Evolutionary conservation across 1,140 invertebrate genomes (phyloP).

Genomic region (Drosophila pandora): DNA sequence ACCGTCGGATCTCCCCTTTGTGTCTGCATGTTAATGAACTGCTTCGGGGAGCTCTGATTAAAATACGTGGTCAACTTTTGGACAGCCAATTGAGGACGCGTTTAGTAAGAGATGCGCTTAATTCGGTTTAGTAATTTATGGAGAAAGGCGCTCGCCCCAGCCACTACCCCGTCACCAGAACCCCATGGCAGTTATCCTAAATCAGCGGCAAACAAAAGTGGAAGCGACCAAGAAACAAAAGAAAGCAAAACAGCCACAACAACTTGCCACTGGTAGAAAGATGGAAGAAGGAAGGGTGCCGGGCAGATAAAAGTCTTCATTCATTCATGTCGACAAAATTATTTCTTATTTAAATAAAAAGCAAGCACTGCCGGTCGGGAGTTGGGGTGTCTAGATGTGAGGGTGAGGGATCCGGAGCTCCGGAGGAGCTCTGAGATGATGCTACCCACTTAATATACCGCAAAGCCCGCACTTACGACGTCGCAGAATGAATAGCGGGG

Average conservation of each 20-base stretch:
- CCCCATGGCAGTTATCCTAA: conserved; percentile 38
- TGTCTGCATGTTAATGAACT: conserved; percentile 75
- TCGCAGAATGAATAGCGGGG: conserved; percentile 75
- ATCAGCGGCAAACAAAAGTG: conserved; percentile 50
- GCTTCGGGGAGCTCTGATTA: conserved; percentile 55
- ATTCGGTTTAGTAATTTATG: conserved; percentile 81
- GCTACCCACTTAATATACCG: conserved; percentile 79
- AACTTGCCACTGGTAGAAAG: conserved; percentile 6
- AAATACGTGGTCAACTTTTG: conserved; percentile 80
- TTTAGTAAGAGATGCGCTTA: conserved; percentile 79
- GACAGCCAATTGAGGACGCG: conserved; percentile 75
- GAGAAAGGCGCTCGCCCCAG: conserved; percentile 52
- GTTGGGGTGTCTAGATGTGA: not conserved
- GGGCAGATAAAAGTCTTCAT: conserved; percentile 79
- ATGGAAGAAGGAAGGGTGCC: conserved; percentile 28
- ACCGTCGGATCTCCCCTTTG: conserved; percentile 6
- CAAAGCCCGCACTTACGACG: conserved; percentile 78
- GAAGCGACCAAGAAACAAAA: conserved; percentile 37
- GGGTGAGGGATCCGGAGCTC: not conserved
- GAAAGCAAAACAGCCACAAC: conserved; percentile 44
- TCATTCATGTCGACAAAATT: conserved; percentile 82
- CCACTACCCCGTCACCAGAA: conserved; percentile 1
- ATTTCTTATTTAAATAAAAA: conserved; percentile 83
- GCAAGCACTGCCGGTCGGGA: conserved; percentile 33
- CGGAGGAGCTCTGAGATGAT: conserved; percentile 45